Conservation (phyloP, 2,888 invertebrate genomes). For the Cephus rjabovi region DNA sequence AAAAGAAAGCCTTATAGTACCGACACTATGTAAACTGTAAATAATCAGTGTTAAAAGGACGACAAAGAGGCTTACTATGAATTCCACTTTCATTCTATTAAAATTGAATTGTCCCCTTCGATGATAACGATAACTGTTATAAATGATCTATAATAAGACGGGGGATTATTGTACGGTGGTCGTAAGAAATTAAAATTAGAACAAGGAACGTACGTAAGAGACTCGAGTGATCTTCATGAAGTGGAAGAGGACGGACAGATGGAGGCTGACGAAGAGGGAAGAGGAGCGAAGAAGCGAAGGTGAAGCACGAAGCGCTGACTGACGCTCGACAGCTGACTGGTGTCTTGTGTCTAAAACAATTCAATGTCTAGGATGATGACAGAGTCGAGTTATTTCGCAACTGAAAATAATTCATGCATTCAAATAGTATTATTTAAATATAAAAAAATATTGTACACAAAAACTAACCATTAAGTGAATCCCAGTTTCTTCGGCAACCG, state of each 20-base stretch:
- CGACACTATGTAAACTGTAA: not conserved
- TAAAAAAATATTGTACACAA: not conserved
- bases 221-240: not conserved
- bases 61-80: not conserved
- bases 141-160: not conserved
- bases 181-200: constrained; percentile 40
- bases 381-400: not conserved
- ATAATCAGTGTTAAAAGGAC: not conserved
- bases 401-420: not conserved
- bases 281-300: constrained; percentile 20
- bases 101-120: not conserved
- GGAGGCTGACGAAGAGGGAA: not conserved
- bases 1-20: not conserved
- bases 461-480: not conserved
- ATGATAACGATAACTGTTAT: not conserved
- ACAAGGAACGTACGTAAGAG: constrained; percentile 19
- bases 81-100: not conserved
- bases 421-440: not conserved
- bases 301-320: constrained; percentile 42
- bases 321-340: constrained; percentile 54
- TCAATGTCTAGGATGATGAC: not conserved
- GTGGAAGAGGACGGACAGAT: not conserved
- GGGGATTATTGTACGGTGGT: constrained; percentile 19
- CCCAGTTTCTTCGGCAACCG: not conserved
- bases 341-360: constrained; percentile 12